phyloP scores from a whole-genome alignment of 2,888 invertebrate species.

The Harpalus rufipes region DNA sequence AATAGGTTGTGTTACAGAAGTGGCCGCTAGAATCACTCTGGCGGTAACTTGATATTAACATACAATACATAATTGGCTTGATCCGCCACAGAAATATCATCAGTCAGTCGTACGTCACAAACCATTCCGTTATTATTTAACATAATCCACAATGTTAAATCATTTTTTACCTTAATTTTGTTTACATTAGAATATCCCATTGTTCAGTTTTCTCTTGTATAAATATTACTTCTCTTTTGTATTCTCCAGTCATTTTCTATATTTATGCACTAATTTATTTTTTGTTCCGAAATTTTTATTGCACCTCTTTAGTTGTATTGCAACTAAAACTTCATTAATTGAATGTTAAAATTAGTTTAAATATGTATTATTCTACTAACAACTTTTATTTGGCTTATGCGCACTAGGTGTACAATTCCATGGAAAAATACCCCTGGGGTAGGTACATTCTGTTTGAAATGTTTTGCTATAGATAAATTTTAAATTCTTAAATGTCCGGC shows the following conservation, averaged over 20 bases:
- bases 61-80: too few species aligned
- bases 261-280: neutral
- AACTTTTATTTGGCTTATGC: conserved; percentile 68
- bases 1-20: too few species aligned
- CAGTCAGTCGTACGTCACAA: too few species aligned
- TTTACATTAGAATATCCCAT: too few species aligned
- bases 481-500: neutral
- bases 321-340: conserved; percentile 48
- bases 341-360: conserved; percentile 43
- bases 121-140: too few species aligned
- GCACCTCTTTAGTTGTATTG: conserved; percentile 63
- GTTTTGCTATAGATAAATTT: neutral
- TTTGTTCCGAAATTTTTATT: conserved; percentile 62
- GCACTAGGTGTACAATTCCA: conserved; percentile 83
- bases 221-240: neutral
- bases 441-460: conserved; percentile 75
- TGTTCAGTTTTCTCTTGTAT: neutral
- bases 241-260: neutral
- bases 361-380: conserved; percentile 68
- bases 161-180: too few species aligned
- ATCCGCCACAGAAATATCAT: too few species aligned
- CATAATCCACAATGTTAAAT: too few species aligned
- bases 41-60: too few species aligned
- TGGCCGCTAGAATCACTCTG: too few species aligned
- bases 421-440: conserved; percentile 82